Evolutionary conservation across 2,797 vertebrate species (phyloP).

Genomic region (Platyrinchus mystaceus): DNA sequence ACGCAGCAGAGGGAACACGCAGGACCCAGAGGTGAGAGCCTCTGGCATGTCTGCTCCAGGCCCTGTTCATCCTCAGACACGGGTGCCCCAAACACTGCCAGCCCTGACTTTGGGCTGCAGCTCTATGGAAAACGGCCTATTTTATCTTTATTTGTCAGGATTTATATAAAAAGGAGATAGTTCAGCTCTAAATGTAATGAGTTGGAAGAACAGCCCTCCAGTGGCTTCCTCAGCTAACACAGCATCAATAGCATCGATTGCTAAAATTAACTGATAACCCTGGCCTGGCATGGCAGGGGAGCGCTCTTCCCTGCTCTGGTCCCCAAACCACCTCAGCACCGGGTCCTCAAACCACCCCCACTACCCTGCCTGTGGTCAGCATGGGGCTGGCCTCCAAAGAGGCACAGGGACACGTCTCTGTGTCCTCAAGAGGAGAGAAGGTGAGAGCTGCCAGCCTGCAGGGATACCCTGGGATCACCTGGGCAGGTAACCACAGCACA

Average conservation of each 20-base stretch:
- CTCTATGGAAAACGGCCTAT: conserved; percentile 18
- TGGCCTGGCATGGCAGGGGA: rapidly evolving
- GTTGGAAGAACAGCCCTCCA: conserved; percentile 76
- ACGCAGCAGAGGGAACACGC: rapidly evolving
- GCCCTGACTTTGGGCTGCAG: background rate
- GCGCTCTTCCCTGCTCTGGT: background rate
- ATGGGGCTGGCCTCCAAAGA: background rate
- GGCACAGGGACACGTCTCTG: background rate
- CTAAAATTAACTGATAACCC: conserved; percentile 73
- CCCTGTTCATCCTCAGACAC: background rate
- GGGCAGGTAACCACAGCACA: rapidly evolving
- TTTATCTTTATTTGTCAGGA: conserved; percentile 75
- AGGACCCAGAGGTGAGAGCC: background rate
- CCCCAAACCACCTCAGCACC: background rate
- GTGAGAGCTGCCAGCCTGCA: background rate
- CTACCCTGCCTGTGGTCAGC: background rate
- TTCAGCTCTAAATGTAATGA: conserved; percentile 77
- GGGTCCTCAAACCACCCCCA: background rate
- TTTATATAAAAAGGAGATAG: conserved; percentile 76
- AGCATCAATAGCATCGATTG: conserved; percentile 73
- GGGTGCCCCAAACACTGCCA: background rate
- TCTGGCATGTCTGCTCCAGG: background rate
- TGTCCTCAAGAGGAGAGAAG: background rate
- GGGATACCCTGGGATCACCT: background rate
- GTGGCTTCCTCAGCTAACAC: conserved; percentile 61